phyloP scores from a whole-genome alignment of 2,797 vertebrate genomes.

The Tauraco hartlaubi region DNA sequence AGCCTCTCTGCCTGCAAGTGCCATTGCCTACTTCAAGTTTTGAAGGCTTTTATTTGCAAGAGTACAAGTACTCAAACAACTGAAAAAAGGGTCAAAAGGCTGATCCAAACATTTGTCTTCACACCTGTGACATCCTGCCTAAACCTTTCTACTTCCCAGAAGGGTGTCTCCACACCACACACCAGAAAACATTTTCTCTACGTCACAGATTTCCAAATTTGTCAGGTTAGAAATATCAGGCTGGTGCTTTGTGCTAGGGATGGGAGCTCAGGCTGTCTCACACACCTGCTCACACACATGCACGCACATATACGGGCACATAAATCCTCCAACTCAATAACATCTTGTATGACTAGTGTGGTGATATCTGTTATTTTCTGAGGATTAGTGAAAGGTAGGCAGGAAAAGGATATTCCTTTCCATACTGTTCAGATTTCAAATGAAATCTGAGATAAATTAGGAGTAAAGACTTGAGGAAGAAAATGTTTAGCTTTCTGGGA shows the following conservation, averaged over 20 bases:
- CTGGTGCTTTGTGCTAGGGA: background rate
- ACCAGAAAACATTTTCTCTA: background rate
- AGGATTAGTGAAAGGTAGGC: background rate
- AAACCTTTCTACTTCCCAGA: background rate
- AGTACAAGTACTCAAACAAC: background rate
- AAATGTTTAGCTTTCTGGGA: background rate
- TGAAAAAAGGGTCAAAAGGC: background rate
- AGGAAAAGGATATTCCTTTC: background rate
- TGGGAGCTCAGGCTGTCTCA: background rate
- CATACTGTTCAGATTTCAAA: background rate
- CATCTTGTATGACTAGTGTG: background rate
- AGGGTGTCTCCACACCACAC: background rate
- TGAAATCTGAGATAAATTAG: background rate
- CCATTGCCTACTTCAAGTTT: background rate
- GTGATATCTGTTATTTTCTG: background rate
- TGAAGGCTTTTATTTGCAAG: background rate
- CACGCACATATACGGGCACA: accelerated
- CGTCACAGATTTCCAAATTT: background rate
- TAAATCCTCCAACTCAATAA: background rate
- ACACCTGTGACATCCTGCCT: background rate
- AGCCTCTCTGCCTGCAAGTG: background rate
- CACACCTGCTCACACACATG: background rate
- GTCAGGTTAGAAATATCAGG: background rate
- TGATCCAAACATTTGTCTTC: background rate
- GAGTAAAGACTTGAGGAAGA: background rate